phyloP scores from a whole-genome alignment of 1,140 invertebrate species.

The Orchestia grillus region DNA sequence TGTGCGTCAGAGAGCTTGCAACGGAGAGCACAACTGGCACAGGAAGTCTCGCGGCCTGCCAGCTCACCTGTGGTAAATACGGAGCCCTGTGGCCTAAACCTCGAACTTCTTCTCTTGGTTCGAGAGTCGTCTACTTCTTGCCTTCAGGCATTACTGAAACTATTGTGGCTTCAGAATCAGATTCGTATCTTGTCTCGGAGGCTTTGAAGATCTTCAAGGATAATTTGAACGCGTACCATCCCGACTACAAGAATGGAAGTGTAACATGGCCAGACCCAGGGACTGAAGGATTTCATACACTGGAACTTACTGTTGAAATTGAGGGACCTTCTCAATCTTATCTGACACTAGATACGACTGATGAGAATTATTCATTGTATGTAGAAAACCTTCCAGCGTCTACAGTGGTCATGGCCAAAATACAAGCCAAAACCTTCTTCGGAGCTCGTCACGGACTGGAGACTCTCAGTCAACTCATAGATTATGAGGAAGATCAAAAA shows the following conservation, averaged over 20 bases:
- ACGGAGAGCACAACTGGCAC: neutral
- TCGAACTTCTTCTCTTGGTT: constrained; percentile 25
- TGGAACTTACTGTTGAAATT: constrained; percentile 59
- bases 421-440: constrained; percentile 69
- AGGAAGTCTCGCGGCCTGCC: neutral
- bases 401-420: constrained; percentile 68
- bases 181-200: constrained; percentile 4
- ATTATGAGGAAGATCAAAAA: constrained; percentile 63
- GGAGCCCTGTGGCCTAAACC: constrained; percentile 59
- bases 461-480: constrained; percentile 70
- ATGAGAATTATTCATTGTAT: constrained; percentile 79
- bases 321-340: constrained; percentile 57
- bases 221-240: constrained; percentile 51
- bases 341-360: constrained; percentile 75
- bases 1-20: constrained; percentile 44
- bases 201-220: constrained; percentile 59
- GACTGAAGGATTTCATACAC: neutral
- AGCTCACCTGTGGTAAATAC: constrained; percentile 49
- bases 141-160: constrained; percentile 22
- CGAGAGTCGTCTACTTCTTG: constrained; percentile 20
- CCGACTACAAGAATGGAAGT: neutral
- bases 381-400: constrained; percentile 69
- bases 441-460: constrained; percentile 70
- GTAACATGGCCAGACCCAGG: neutral
- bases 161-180: neutral